Percentiles rank a stretch among this genome's conserved stretches.
phyloP scores from a whole-genome alignment of 2,797 vertebrate genomes.

The Chlorospingus semifuscus region DNA sequence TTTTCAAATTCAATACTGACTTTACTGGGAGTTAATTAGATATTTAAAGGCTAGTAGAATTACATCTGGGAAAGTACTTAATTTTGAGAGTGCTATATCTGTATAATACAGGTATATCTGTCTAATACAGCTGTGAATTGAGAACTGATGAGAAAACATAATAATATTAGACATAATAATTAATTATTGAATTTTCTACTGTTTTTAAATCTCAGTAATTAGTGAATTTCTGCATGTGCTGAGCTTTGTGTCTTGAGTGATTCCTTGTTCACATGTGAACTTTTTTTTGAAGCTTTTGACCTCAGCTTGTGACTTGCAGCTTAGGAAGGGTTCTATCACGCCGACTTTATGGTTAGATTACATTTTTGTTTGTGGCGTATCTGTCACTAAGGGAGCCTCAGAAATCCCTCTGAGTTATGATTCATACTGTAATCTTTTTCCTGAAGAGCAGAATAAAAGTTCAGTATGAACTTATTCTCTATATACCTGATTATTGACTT shows the following conservation, averaged over 20 bases:
- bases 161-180: neutral
- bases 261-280: fast-evolving
- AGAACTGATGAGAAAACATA: neutral
- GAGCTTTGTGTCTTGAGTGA: neutral
- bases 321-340: neutral
- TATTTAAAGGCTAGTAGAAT: neutral
- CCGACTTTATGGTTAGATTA: neutral
- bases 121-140: neutral
- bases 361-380: neutral
- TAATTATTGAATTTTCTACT: neutral
- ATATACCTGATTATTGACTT: neutral
- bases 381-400: neutral
- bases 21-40: neutral
- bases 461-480: neutral
- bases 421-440: neutral
- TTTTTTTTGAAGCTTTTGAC: neutral
- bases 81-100: neutral
- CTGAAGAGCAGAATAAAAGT: neutral
- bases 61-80: neutral
- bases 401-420: neutral
- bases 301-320: neutral
- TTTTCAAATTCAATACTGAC: neutral
- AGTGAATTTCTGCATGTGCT: neutral
- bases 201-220: neutral
- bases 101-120: neutral